A percentile compares a stretch with the other conserved stretches of the same genome.
These are phyloP conservation scores for Jacana jacana DNA, from an alignment of 2,113 vertebrate species.

Conservation along the genomic window DNA sequence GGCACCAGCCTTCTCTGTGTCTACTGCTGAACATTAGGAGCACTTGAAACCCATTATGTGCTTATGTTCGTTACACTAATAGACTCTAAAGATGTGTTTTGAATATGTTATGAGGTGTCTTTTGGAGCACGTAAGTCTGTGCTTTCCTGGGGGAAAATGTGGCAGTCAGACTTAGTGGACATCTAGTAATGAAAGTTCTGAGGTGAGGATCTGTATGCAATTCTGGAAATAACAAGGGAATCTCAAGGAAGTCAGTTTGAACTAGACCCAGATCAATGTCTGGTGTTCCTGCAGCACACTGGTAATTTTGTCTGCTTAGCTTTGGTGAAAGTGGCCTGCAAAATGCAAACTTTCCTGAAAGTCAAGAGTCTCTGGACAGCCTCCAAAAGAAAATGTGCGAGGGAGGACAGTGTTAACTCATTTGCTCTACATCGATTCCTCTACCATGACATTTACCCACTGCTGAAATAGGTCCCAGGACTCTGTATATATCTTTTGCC, in stretches of 20 bases:
- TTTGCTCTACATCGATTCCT: background rate
- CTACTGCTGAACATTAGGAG: background rate
- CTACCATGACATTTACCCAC: background rate
- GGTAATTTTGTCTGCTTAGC: background rate
- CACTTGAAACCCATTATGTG: background rate
- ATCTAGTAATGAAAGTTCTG: background rate
- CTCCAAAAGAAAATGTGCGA: background rate
- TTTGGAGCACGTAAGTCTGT: background rate
- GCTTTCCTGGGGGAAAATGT: background rate
- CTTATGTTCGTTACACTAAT: background rate
- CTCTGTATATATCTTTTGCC: background rate
- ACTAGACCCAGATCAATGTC: background rate
- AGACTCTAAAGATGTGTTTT: background rate
- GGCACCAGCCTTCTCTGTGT: background rate
- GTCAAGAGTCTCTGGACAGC: background rate
- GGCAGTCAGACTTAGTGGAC: background rate
- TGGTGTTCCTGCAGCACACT: background rate
- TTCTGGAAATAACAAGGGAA: background rate
- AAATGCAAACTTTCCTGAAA: background rate
- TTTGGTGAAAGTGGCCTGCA: background rate
- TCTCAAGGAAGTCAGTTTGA: background rate
- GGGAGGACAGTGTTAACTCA: background rate
- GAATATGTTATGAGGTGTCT: background rate
- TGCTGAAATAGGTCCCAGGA: background rate
- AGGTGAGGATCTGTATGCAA: background rate